Evolutionary conservation across 92 coral and sea anemone species (phyloP), one percentile per base, ranked within the genome.

Genomic region (Hydrozoanthus gracilis): DNA sequence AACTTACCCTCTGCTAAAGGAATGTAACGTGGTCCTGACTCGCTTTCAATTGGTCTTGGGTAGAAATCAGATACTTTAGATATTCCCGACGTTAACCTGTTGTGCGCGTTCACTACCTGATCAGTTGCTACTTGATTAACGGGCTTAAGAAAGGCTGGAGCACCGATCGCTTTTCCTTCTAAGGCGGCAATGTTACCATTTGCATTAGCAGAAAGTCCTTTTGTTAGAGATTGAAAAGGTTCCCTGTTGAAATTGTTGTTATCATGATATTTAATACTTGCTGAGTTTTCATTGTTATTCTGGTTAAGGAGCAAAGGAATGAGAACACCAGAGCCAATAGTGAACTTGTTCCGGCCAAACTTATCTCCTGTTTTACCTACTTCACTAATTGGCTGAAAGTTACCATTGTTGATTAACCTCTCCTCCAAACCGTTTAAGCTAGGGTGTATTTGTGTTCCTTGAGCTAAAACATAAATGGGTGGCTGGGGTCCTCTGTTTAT

Each of bases 241-340:
- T 14, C 2, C 60, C n/a, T 47, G 35, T 39, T 6, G 8, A 44
- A 44, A 16, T 61, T 79, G 51, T 46, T 48, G 10, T 46, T 3
- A 64, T 11, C 50, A 1, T 18, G 84, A 45, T 17, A 16, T 4
- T 17, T 5, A 2, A 16, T 58, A 46, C 20, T 7, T 79, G 44
- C 58, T 64, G 50, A 6, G 47, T 64, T 47, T n/a, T 4, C 8
- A 2, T 10, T 47, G n/a, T 5, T 4, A 16, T 79, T 55, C 17
- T 79, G 54, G 47, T 61, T 62, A 10, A 62, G 4, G 15, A 79
- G 84, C 54, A 79, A 18, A 4, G 84, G 84, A n/a, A 79, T 79
- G 9, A 64, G 72, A 3, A 79, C 2, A 3, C 73, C 84, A 64
- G 72, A n/a, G 3, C 58, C 84, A 16, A 79, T 44, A 49, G 84